These are phyloP conservation scores for Cliona cf. orientalis DNA, from an alignment of 37 sponge, comb jelly and placozoan genomes.

Conservation along the genomic window DNA sequence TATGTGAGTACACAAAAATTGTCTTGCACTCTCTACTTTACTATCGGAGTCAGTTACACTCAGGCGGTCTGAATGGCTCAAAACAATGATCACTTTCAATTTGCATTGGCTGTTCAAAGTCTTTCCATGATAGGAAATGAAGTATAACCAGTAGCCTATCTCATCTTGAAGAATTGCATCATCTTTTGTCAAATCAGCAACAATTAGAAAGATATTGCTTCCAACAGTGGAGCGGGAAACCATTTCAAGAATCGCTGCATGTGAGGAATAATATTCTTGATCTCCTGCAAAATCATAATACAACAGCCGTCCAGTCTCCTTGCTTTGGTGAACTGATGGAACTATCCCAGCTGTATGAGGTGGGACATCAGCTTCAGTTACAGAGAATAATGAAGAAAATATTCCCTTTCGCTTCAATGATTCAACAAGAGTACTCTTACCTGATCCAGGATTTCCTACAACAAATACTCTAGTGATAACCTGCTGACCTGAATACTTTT, in stretches of 20 bases:
- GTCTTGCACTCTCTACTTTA: not conserved
- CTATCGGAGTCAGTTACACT: no score
- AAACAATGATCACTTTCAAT: slow-evolving; percentile 18
- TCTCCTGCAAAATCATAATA: slow-evolving; percentile 68
- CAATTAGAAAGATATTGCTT: slow-evolving; percentile 28
- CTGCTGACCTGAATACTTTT: not conserved
- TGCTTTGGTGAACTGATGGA: slow-evolving; percentile 10
- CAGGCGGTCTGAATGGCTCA: slow-evolving; percentile 21
- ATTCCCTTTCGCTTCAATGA: slow-evolving; percentile 23
- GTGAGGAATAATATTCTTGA: slow-evolving; percentile 39
- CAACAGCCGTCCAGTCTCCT: slow-evolving; percentile 25
- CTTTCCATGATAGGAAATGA: slow-evolving; percentile 20
- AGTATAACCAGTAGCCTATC: slow-evolving; percentile 34
- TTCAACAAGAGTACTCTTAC: slow-evolving; percentile 64
- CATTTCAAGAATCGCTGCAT: slow-evolving; percentile 32
- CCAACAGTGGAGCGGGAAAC: not conserved
- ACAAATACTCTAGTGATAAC: slow-evolving; percentile 4
- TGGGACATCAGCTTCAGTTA: slow-evolving; percentile 12
- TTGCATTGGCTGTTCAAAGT: no score
- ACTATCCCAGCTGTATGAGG: slow-evolving; percentile 56
- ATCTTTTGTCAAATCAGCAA: slow-evolving; percentile 39
- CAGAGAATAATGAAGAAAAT: not conserved
- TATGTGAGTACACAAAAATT: not conserved
- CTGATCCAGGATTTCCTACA: slow-evolving; percentile 46
- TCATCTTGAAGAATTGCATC: not conserved